Evolutionary conservation across 2,888 invertebrate genomes (phyloP).

Genomic region (Pseudoips prasinana): DNA sequence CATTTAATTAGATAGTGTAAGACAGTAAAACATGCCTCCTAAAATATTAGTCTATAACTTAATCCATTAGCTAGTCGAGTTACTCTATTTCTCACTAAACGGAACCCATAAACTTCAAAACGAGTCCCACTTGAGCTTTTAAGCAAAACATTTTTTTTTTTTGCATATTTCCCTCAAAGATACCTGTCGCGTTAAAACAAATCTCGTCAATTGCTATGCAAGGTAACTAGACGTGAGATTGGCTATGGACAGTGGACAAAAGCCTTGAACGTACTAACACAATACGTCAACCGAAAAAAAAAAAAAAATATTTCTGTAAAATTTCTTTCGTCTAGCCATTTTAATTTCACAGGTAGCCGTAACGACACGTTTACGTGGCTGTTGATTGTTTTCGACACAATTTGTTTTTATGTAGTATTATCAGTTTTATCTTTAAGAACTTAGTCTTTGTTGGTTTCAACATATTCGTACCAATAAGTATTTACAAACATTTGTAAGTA

Average conservation of each 20-base stretch:
- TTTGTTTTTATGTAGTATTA: slow-evolving; percentile 13
- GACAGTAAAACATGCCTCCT: no score
- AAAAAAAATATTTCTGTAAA: slow-evolving; percentile 17
- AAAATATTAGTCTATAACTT: no score
- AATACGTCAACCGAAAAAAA: slow-evolving; percentile 48
- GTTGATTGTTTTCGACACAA: slow-evolving; percentile 25
- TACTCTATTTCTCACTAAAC: no score
- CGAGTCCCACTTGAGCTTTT: not conserved
- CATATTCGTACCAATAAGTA: no score
- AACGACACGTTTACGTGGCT: slow-evolving; percentile 58
- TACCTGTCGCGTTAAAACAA: slow-evolving; percentile 74
- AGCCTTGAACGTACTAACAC: slow-evolving; percentile 59
- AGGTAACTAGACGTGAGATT: slow-evolving; percentile 59
- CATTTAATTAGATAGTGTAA: no score
- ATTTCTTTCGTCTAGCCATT: slow-evolving; percentile 44
- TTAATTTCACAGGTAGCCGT: slow-evolving; percentile 63
- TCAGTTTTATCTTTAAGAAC: slow-evolving; percentile 21
- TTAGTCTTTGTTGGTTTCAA: no score
- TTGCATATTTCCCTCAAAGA: slow-evolving; percentile 28
- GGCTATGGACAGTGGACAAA: slow-evolving; percentile 42
- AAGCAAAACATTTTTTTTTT: slow-evolving; percentile 3
- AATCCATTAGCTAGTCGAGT: no score
- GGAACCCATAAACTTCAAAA: no score
- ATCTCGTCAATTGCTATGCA: slow-evolving; percentile 65
- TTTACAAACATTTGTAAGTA: no score